These are phyloP conservation scores for Pachyseris speciosa DNA, from an alignment of 64 coral and sea anemone species.

Conservation along the genomic window DNA sequence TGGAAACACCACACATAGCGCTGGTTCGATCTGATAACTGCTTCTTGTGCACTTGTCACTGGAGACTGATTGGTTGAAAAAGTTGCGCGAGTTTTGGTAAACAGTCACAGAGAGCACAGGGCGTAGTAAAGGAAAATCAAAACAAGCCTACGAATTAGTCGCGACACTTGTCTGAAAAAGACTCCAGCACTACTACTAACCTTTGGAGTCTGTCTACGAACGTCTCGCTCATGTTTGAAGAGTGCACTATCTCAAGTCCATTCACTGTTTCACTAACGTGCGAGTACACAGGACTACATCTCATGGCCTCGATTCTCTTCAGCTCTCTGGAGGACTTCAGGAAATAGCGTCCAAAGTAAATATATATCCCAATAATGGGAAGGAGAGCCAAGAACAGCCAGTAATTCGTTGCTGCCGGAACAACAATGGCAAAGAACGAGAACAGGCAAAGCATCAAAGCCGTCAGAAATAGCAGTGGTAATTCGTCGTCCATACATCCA, in stretches of 20 bases:
- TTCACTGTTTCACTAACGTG: conserved; percentile 65
- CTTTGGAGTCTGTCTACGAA: conserved; percentile 40
- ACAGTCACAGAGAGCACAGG: too few species aligned
- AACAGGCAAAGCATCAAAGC: conserved; percentile 25
- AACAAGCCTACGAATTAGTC: too few species aligned
- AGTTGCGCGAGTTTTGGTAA: too few species aligned
- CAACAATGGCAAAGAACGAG: conserved; percentile 20
- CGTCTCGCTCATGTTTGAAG: conserved; percentile 43
- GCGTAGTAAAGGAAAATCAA: too few species aligned
- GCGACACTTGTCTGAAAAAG: background rate
- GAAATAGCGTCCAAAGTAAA: conserved; percentile 55
- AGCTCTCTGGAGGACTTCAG: conserved; percentile 69
- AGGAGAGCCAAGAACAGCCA: conserved; percentile 62
- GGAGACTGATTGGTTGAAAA: too few species aligned
- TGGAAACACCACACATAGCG: too few species aligned
- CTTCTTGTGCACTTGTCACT: too few species aligned
- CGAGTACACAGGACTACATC: conserved; percentile 77
- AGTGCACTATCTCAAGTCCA: conserved; percentile 75
- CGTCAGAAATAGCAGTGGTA: conserved; percentile 47
- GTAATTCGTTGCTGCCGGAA: conserved; percentile 59
- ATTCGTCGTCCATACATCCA: conserved; percentile 59
- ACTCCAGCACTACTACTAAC: conserved; percentile 4
- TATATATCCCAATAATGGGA: conserved; percentile 22
- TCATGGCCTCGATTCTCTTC: conserved; percentile 71
- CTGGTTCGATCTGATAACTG: too few species aligned